A percentile compares a stretch with the other conserved stretches of the same genome.
These are phyloP conservation scores for Rhinogobio ventralis DNA, from an alignment of 2,797 vertebrate species.

Conservation along the genomic window DNA sequence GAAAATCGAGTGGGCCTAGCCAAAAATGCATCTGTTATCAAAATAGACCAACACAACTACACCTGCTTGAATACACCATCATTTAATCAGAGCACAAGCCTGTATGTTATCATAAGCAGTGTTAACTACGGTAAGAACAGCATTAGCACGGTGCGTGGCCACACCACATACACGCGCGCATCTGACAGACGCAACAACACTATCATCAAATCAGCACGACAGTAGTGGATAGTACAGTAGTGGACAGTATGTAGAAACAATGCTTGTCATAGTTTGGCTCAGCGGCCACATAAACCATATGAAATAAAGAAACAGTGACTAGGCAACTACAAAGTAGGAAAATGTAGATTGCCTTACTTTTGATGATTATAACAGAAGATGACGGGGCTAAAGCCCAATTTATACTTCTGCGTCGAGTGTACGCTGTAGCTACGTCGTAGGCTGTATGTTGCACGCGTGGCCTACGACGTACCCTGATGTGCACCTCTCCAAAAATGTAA, in stretches of 20 bases:
- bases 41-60: conserved; percentile 1
- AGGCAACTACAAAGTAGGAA: not conserved
- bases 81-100: not conserved
- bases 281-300: not conserved
- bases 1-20: not conserved
- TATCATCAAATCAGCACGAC: not conserved
- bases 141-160: not conserved
- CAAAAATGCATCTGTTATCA: not conserved
- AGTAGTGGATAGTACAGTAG: too few relatives aligned
- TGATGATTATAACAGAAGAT: not conserved
- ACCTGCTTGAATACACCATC: not conserved
- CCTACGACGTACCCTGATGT: too few relatives aligned
- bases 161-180: not conserved
- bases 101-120: not conserved
- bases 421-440: too few relatives aligned
- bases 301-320: not conserved
- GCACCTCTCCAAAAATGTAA: too few relatives aligned
- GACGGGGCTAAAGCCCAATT: too few relatives aligned
- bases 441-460: too few relatives aligned
- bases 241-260: not conserved
- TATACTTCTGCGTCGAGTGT: too few relatives aligned
- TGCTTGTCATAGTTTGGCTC: not conserved
- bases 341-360: too few relatives aligned
- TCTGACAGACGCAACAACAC: not conserved
- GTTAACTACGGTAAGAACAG: not conserved